Evolutionary conservation across 2,113 vertebrate species (phyloP), one percentile per base, ranked within the genome.

Genomic region (Sula dactylatra): DNA sequence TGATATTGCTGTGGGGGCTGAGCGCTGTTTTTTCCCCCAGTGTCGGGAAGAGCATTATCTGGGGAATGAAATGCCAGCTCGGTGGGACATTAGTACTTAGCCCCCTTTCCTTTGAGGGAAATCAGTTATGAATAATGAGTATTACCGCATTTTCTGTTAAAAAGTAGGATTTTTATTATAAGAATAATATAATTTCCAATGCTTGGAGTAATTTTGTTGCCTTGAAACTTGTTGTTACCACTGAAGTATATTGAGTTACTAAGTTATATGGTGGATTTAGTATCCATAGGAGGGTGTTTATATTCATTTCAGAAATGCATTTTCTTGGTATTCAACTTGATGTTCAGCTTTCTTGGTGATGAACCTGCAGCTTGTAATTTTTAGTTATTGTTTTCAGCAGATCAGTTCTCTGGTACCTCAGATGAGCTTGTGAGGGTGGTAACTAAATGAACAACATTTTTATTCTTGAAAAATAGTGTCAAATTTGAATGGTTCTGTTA

Each of bases 241-340:
- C 18, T 76, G n/a, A 62, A 96, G 9, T 62, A 67, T 89, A 36
- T 16, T 40, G 58, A 74, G 10, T 61, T 82, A 42, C 38, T 65
- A 78, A 72, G 22, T 52, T 81, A 56, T 32, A 40, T 50, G 16
- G 56, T 81, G 76, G 71, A 40, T 88, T 95, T 61, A 52, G 77
- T 44, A 89, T 67, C 42, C 10, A 1, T 52, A 91, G 74, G 73
- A 94, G 27, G 10, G 6, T 44, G 76, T 93, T 97, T 79, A 71
- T 97, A 94, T 96, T 95, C 59, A 58, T 91, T 93, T 92, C 59
- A 93, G 73, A 94, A 95, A 89, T 89, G 22, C 71, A n/a, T 52
- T 94, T 92, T 50, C 82, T 91, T 91, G 47, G 19, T 94, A 76
- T 84, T 54, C 80, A 59, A 22, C 56, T 88, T 38, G 52, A 52